Conservation (phyloP, 92 coral and sea anemone genomes). For the Virgularia gustaviana region DNA sequence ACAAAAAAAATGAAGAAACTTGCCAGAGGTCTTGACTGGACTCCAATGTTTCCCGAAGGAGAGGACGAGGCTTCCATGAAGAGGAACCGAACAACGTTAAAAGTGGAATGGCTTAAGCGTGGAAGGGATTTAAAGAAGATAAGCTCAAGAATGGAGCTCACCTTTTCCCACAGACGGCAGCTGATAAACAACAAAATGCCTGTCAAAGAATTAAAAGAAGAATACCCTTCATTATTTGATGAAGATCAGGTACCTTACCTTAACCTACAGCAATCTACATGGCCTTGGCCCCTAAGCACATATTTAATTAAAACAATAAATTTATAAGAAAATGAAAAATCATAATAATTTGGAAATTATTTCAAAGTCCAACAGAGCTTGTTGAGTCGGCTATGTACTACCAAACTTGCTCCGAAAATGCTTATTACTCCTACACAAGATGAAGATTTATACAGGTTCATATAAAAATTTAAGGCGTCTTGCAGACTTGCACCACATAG, state of each 20-base stretch:
- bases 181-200: slow-evolving; percentile 44
- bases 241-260: slow-evolving; percentile 48
- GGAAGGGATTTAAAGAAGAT: slow-evolving; percentile 35
- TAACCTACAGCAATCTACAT: no score
- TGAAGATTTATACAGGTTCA: no score
- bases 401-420: no score
- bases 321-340: no score
- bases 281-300: no score
- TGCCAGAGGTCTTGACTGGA: slow-evolving; percentile 48
- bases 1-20: slow-evolving; percentile 31
- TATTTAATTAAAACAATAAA: no score
- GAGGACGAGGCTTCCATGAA: slow-evolving; percentile 54
- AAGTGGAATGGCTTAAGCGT: slow-evolving; percentile 24
- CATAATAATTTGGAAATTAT: no score
- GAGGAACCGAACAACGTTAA: slow-evolving; percentile 33
- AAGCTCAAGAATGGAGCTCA: slow-evolving; percentile 40
- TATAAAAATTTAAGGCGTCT: no score
- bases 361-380: no score
- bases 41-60: slow-evolving; percentile 59
- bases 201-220: slow-evolving; percentile 25
- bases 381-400: no score
- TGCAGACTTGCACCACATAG: no score
- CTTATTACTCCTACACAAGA: no score
- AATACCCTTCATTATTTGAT: slow-evolving; percentile 55
- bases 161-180: slow-evolving; percentile 37